Percentiles rank a stretch among this genome's conserved stretches.
Evolutionary conservation across 2,113 vertebrate genomes (phyloP).

Genomic region (Antigone vipio): DNA sequence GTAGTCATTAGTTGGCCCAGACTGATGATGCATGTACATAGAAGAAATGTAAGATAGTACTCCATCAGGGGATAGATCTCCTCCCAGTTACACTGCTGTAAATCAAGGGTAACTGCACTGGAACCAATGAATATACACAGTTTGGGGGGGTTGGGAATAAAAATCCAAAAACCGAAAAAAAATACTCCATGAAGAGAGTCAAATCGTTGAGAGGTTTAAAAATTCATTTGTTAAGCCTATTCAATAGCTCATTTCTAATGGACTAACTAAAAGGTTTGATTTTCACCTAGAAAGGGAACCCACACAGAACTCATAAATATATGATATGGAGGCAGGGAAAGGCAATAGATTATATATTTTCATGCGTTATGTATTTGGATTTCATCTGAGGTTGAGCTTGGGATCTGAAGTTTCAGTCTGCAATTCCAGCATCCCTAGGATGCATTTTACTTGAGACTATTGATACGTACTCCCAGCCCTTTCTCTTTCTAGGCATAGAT

Average conservation of each 20-base stretch:
- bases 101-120: background rate
- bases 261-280: background rate
- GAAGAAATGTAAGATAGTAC: background rate
- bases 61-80: background rate
- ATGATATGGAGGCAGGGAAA: background rate
- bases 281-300: background rate
- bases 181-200: background rate
- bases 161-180: background rate
- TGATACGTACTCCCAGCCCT: background rate
- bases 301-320: background rate
- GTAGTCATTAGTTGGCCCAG: slow-evolving; percentile 33
- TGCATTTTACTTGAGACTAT: background rate
- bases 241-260: background rate
- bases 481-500: background rate
- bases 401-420: background rate
- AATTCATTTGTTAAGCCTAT: background rate
- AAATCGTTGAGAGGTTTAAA: background rate
- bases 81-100: background rate
- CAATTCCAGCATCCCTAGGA: background rate
- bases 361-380: background rate
- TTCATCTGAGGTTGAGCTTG: background rate
- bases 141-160: background rate
- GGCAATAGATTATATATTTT: background rate
- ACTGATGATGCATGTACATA: background rate
- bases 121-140: background rate